Base-by-base conservation (phyloP, 2,113 vertebrate genomes). In the Epinephelus moara region DNA sequence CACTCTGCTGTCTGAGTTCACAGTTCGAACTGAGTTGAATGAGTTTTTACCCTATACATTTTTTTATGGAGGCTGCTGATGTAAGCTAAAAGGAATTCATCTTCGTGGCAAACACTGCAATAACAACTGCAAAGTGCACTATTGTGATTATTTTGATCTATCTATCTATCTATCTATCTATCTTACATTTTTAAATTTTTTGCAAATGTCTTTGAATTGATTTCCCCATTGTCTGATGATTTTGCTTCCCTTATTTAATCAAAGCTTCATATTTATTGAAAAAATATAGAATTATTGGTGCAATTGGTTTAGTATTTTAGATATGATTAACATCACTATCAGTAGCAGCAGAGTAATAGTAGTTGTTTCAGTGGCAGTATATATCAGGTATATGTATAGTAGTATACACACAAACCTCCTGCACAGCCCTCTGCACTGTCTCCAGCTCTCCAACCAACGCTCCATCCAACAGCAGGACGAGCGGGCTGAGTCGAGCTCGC, bases 381-480 rank as follows among this genome's bases (percentile, higher is more conserved):
- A 37, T 10, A 6, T 19, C 30, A 15, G 61, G 4, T 56, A 4
- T 59, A 19, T 45, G 27, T 57, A 45, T 25, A 55, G n/a, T 13
- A 42, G 4, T 8, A 33, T 12, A 63, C 45, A 70, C n/a, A 78
- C 91, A 77, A 88, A 97, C 97, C 96, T 97, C 96, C 68, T 96
- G 96, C 63, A 97, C 90, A 0, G 96, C 96, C 84, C 86, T 95
- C 93, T 97, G 95, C 68, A 98, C 97, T 6, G 96, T 96, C 0
- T 98, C 97, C 94, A 98, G 91, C 84, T 98, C 97, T 7, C 97
- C 97, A 0, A 96, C 96, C 70, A 98, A 85, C 0, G 97, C 94
- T 0, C 96, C 97, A 0, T 98, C 97, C 92, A 98, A 92, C 60
- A 97, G 92, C 76, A 98, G 91, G 47, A 97, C 95, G n/a, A 97